Conservation (phyloP, 1,140 invertebrate genomes). For the Panonychus citri region DNA sequence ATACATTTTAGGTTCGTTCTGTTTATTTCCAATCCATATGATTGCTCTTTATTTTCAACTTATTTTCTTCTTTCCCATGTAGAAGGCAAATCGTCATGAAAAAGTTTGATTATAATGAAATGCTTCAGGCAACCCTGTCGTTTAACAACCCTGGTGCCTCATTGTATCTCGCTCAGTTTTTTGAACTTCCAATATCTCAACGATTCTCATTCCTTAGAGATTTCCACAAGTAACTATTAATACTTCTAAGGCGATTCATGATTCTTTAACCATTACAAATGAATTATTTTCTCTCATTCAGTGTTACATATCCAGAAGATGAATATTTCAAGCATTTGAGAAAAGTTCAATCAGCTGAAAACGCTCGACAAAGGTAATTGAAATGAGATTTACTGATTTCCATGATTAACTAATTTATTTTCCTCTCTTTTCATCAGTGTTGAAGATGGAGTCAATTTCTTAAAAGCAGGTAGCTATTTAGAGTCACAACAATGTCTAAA, state of each 20-base stretch:
- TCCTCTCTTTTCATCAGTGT: slow-evolving; percentile 27
- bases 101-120: slow-evolving; percentile 45
- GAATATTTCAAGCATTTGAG: not conserved
- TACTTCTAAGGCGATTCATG: not conserved
- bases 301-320: not conserved
- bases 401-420: too few relatives aligned
- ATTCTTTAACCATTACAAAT: too few relatives aligned
- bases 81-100: slow-evolving; percentile 7
- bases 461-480: slow-evolving; percentile 63
- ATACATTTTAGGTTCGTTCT: not conserved
- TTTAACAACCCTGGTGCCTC: slow-evolving; percentile 76
- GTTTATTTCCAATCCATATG: slow-evolving; percentile 16
- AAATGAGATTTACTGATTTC: too few relatives aligned
- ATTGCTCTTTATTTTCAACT: too few relatives aligned
- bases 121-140: slow-evolving; percentile 52
- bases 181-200: slow-evolving; percentile 37
- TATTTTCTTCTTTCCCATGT: too few relatives aligned
- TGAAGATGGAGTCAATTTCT: slow-evolving; percentile 73
- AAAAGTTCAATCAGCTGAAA: slow-evolving; percentile 18
- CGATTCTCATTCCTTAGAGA: slow-evolving; percentile 47
- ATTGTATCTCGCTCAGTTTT: slow-evolving; percentile 42
- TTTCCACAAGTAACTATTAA: slow-evolving; percentile 33
- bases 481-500: slow-evolving; percentile 88
- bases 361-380: too few relatives aligned
- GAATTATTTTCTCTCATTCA: not conserved